Evolutionary conservation across 2,888 invertebrate genomes (phyloP).

Genomic region (Anodontia alba): DNA sequence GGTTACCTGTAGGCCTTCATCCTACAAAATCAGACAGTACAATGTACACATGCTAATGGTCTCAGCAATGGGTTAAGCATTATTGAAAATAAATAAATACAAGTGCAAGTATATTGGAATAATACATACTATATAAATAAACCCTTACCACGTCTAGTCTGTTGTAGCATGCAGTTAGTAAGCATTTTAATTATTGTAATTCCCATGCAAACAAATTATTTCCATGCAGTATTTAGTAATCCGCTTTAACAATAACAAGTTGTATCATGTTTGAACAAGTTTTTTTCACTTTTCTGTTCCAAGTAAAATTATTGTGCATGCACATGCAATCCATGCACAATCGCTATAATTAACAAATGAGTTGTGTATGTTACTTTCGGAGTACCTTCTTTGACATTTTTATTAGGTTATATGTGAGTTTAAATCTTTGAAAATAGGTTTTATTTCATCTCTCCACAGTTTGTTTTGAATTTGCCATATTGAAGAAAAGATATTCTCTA

Average conservation of each 20-base stretch:
- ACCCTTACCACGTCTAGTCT: neutral
- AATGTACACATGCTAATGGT: no score
- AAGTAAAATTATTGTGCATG: neutral
- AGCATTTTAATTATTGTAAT: neutral
- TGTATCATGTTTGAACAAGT: neutral
- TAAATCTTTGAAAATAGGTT: neutral
- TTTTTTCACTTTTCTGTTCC: neutral
- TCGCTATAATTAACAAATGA: neutral
- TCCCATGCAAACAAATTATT: neutral
- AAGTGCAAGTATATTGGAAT: no score
- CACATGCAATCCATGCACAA: neutral
- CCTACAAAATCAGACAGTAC: no score
- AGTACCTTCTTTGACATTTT: constrained; percentile 1
- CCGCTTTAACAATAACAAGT: neutral
- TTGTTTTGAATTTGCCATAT: neutral
- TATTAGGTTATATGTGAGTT: neutral
- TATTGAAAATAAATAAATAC: no score
- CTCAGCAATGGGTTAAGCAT: no score
- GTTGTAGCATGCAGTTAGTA: constrained; percentile 1
- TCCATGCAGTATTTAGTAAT: constrained; percentile 1
- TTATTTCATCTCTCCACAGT: neutral
- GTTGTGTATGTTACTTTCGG: no score
- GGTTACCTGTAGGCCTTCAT: no score
- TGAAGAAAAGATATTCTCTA: neutral
- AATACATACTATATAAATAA: no score